Percentiles rank a stretch among this genome's conserved stretches.
These are phyloP conservation scores for Spialia ferax DNA, from an alignment of 2,888 invertebrate genomes.

Conservation along the genomic window DNA sequence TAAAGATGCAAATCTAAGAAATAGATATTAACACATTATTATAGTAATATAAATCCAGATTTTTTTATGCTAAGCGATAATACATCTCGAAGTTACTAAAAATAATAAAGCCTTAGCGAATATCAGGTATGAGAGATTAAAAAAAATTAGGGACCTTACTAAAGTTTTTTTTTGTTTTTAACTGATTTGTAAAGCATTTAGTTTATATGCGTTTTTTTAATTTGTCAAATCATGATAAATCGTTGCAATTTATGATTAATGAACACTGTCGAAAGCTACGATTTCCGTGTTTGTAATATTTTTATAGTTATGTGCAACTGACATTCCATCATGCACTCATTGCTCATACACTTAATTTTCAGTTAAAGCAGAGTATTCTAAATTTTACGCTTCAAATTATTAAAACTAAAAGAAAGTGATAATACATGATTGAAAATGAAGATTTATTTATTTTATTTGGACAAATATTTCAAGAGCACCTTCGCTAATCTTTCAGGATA, in stretches of 20 bases:
- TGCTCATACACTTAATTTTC: not conserved
- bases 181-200: not conserved
- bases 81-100: not conserved
- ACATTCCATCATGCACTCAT: not conserved
- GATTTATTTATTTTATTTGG: not conserved
- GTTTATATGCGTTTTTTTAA: not conserved
- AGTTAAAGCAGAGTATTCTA: not conserved
- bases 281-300: not conserved
- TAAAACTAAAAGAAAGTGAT: not conserved
- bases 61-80: slow-evolving; percentile 1
- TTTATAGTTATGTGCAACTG: not conserved
- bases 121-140: not conserved
- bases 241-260: not conserved
- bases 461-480: too few relatives aligned
- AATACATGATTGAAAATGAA: not conserved
- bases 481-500: too few relatives aligned
- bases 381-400: not conserved
- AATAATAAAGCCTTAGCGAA: slow-evolving; percentile 5
- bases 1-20: not conserved
- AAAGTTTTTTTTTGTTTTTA: too few relatives aligned
- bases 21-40: not conserved
- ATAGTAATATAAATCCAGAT: not conserved
- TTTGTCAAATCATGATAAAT: not conserved
- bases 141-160: not conserved
- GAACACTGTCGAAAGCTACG: not conserved